Base-by-base conservation (phyloP, 1,140 invertebrate genomes). In the Potamilus streckersoni region DNA sequence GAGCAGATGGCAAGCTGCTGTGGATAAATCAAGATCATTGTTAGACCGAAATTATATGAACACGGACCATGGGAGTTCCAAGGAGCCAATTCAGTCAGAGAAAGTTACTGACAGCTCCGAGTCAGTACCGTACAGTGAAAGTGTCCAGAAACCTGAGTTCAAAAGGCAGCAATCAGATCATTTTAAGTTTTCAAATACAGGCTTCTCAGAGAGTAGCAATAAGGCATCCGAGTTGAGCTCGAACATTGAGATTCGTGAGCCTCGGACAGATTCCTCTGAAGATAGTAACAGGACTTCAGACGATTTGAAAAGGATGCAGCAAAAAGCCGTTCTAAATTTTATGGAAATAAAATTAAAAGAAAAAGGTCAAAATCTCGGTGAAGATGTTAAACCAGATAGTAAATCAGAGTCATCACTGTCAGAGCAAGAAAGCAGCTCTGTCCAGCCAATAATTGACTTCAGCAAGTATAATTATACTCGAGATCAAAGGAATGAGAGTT, bases 291-390 rank as follows among this genome's bases (percentile, higher is more conserved):
- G 38, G 38, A 49, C 38, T 49, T 49, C 38, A 49, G 38, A 49
- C 5, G 94, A 95, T 0, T 85, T 96, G 1, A 96, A 96, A 88
- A 95, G 94, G 0, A 94, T 96, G n/a, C 82, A 84, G 56, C 95
- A 96, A 87, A 95, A 96, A 84, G 95, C 95, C 0, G 89, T 97
- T 2, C 89, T 96, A 38, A 95, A 94, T 1, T 96, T 95, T 79
- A 96, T 96, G 87, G 95, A 96, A 82, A 91, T 94, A 58, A 94
- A 96, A 81, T 87, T 85, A n/a, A 77, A 78, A 84, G 81, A 69
- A 69, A 74, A 74, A 67, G 49, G n/a, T 15, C 56, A 49, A 3
- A 65, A 64, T 20, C 73, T 70, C 69, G 49, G 61, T 57, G 76
- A 74, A 23, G 38, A 49, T 8, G 38, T 8, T 49, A 49, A 49